Base-by-base conservation (phyloP, 2,888 invertebrate species). In the Apamea anceps region DNA sequence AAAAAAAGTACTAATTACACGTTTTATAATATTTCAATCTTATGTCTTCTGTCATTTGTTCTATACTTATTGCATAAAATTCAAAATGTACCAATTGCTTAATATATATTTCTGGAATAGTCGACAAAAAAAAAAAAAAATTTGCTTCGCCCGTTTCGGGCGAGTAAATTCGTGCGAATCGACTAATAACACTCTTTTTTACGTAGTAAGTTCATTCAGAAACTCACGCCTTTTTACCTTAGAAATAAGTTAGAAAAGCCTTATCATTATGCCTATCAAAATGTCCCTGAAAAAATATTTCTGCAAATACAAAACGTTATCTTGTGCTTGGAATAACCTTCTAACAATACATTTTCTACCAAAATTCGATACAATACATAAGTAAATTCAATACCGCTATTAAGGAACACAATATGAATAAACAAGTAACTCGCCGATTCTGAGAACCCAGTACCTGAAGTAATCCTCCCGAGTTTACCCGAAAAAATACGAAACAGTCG, bases 401-500 rank as follows among this genome's bases (percentile, higher is more conserved):
- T 79, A 67, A 85, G 63, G 37, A 37, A 51, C 65, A 68, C 66
- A 66, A 63, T 45, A 75, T 66, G 68, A 82, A 85, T 72, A 82
- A 79, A 79, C 62, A 51, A 65, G 63, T 51, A 72, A 60, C 72
- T 42, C 12, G 13, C 62, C 12, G 60, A 48, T 75, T 80, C 77
- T n/a, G 32, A 42, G 75, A 81, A 62, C 51, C 67, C 37, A 82
- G 79, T 72, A 77, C 60, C 70, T 60, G 51, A 32, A 45, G 75
- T 75, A 87, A 85, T 84, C 77, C 68, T 67, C 37, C 71, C 12
- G 71, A 74, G 62, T 78, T 82, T 66, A 60, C 42, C 57, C 74
- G 66, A 82, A 86, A 86, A 86, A 87, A 87, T 87, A 87, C 82
- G 82, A 76, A 87, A 85, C 82, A 87, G 72, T 78, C 57, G 75